Conservation (phyloP, 1,140 invertebrate species). For the Zaprionus ghesquierei region DNA sequence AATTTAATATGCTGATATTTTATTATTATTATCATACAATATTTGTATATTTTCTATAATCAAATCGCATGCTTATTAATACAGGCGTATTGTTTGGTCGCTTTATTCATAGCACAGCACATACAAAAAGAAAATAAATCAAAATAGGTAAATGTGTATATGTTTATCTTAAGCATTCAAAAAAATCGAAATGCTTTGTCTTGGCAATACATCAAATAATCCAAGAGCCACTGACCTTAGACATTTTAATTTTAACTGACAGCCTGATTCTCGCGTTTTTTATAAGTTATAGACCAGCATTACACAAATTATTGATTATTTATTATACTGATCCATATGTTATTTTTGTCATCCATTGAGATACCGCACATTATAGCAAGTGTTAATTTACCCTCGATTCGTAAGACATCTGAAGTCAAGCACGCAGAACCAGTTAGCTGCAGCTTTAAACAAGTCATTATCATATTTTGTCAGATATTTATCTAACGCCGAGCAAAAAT, state of each 20-base stretch:
- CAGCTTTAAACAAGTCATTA: constrained; percentile 23
- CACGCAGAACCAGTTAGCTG: constrained; percentile 18
- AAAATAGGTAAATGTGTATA: neutral
- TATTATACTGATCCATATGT: constrained; percentile 1
- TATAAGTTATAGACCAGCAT: neutral
- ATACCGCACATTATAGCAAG: neutral
- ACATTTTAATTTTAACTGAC: too few species aligned
- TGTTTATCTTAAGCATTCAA: neutral
- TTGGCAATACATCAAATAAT: constrained; percentile 50
- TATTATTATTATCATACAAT: constrained; percentile 5
- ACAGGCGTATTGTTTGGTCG: constrained; percentile 11
- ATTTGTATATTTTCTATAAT: neutral
- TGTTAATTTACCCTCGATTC: neutral
- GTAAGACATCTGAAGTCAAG: neutral
- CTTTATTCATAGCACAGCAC: constrained; percentile 17
- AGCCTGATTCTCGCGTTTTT: too few species aligned
- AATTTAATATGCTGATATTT: constrained; percentile 34
- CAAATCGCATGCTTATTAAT: constrained; percentile 39
- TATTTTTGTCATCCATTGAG: neutral
- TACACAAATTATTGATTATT: neutral
- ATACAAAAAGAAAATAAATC: constrained; percentile 40
- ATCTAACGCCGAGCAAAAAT: constrained; percentile 51
- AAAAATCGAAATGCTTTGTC: constrained; percentile 21
- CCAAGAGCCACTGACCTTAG: constrained; percentile 43
- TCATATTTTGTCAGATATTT: constrained; percentile 60